Conservation (phyloP, 2,888 invertebrate genomes). For the Tenthredo distinguenda region DNA sequence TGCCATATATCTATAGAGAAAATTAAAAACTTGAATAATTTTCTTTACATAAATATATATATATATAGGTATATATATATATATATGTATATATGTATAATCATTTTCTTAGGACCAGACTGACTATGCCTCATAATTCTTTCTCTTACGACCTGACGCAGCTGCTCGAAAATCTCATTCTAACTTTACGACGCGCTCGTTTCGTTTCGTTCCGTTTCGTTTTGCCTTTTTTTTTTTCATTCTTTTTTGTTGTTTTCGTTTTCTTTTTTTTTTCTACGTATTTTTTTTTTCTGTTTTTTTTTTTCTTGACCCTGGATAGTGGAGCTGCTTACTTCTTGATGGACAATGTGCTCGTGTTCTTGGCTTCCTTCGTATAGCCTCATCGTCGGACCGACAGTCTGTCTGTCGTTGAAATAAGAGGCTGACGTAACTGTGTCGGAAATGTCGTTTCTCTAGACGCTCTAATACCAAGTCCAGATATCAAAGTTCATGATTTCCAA, state of each 20-base stretch:
- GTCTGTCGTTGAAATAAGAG: constrained; percentile 24
- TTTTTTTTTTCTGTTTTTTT: neutral
- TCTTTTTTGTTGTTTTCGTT: neutral
- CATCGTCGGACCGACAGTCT: constrained; percentile 4
- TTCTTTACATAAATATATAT: neutral
- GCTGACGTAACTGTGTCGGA: constrained; percentile 47
- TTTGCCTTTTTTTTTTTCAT: neutral
- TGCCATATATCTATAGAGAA: neutral
- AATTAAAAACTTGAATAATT: constrained; percentile 8
- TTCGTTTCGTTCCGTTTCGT: neutral
- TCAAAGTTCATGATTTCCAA: neutral
- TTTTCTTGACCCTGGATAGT: constrained; percentile 36
- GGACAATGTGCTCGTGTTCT: constrained; percentile 45
- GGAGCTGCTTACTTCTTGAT: neutral
- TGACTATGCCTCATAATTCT: constrained; percentile 24
- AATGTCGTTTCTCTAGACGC: constrained; percentile 40
- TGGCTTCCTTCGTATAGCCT: constrained; percentile 11
- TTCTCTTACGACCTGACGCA: constrained; percentile 30
- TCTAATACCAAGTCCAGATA: neutral
- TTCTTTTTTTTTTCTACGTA: neutral
- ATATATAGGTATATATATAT: neutral
- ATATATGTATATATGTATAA: neutral
- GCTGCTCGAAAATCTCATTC: constrained; percentile 46
- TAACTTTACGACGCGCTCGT: constrained; percentile 33
- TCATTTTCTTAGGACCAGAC: constrained; percentile 19